Percentiles rank a stretch among this genome's conserved stretches.
phyloP scores from a whole-genome alignment of 2,888 invertebrate species.

The Meliscaeva auricollis region DNA sequence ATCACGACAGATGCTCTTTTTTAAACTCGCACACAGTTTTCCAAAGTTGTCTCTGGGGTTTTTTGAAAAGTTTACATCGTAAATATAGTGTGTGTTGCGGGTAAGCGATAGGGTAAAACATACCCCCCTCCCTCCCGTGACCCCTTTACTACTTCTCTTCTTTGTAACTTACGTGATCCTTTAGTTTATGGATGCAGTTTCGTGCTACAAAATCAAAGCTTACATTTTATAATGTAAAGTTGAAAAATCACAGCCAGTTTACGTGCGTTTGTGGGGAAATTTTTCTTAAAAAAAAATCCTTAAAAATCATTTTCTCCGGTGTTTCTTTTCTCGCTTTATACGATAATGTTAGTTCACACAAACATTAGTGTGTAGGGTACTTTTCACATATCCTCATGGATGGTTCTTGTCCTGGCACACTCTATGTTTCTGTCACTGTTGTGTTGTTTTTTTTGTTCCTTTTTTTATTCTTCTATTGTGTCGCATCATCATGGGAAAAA shows the following conservation, averaged over 20 bases:
- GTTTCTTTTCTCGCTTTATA: constrained; percentile 42
- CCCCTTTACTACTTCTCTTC: too few species aligned
- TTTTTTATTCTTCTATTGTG: constrained; percentile 58
- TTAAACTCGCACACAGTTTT: constrained; percentile 15
- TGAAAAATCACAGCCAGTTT: constrained; percentile 51
- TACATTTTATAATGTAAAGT: constrained; percentile 48
- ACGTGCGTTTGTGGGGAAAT: constrained; percentile 28
- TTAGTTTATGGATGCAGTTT: constrained; percentile 65
- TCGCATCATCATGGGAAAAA: constrained; percentile 62
- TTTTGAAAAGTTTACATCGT: constrained; percentile 55
- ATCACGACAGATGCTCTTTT: constrained; percentile 67
- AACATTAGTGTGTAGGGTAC: constrained; percentile 71
- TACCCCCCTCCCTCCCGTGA: fast-evolving
- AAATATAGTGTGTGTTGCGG: constrained; percentile 30
- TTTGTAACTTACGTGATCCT: constrained; percentile 67
- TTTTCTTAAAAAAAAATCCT: constrained; percentile 29
- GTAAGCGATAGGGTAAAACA: background rate
- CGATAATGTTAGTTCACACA: constrained; percentile 72
- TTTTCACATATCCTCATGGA: constrained; percentile 25
- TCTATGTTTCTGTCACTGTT: constrained; percentile 58
- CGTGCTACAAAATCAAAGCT: constrained; percentile 70
- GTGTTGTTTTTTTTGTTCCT: background rate
- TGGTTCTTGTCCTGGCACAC: background rate
- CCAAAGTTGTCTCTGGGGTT: constrained; percentile 18
- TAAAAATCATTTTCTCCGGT: constrained; percentile 18